These are phyloP conservation scores for Xenotilapia caudafasciata DNA, from an alignment of 2,113 vertebrate genomes.

Conservation along the genomic window DNA sequence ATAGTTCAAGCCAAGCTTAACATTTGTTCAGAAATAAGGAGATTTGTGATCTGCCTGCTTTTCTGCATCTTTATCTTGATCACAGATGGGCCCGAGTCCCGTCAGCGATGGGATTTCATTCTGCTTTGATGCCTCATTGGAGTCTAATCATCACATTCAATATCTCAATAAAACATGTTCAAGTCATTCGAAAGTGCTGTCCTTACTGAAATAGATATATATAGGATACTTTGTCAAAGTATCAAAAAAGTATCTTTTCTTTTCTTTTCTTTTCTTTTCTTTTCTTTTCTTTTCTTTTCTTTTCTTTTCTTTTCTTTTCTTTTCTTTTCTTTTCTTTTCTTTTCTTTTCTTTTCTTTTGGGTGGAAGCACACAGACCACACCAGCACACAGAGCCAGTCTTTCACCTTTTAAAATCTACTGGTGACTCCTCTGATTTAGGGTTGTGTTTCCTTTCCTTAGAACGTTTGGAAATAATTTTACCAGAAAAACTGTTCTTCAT, in stretches of 20 bases:
- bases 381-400: background rate
- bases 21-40: background rate
- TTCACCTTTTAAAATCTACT: background rate
- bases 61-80: background rate
- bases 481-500: background rate
- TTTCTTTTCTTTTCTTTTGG: background rate
- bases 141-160: background rate
- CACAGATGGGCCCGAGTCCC: background rate
- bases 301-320: background rate
- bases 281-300: background rate
- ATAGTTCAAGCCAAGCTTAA: background rate
- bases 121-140: background rate
- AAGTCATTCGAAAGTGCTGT: background rate
- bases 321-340: background rate
- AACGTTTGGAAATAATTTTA: rapidly evolving
- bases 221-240: background rate
- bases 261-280: background rate
- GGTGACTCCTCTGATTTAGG: background rate
- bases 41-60: background rate
- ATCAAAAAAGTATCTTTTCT: background rate
- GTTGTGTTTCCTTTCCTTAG: background rate
- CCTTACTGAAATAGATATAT: background rate
- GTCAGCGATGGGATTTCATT: background rate
- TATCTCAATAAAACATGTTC: background rate
- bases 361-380: background rate